Percentiles rank a stretch among this genome's conserved stretches.
Conservation (phyloP, 2,888 invertebrate genomes). For the Melanchra persicariae region DNA sequence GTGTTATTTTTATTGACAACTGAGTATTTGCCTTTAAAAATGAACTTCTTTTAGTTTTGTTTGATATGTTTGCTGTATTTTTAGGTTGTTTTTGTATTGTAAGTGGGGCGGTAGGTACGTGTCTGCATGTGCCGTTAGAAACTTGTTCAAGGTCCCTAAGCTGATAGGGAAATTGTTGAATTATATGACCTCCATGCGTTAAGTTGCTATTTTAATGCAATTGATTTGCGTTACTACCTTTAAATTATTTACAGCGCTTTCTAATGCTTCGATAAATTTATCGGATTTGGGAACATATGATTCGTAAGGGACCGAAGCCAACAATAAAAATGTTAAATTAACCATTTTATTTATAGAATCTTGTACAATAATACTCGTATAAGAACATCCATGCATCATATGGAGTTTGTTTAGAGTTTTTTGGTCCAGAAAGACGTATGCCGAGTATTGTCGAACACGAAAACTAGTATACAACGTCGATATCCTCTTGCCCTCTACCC, state of each 20-base stretch:
- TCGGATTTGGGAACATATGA: too few relatives aligned
- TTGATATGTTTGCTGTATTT: neutral
- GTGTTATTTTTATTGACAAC: neutral
- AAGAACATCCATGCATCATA: neutral
- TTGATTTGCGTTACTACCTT: too few relatives aligned
- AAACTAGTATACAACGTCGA: too few relatives aligned
- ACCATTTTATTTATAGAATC: neutral
- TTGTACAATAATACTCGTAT: neutral
- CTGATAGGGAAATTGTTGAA: constrained; percentile 14
- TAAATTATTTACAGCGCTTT: too few relatives aligned
- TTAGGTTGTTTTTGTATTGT: constrained; percentile 1
- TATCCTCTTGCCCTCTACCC: neutral
- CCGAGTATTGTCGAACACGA: neutral
- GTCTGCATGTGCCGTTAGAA: constrained; percentile 24
- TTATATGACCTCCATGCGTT: constrained; percentile 14
- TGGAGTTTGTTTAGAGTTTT: neutral
- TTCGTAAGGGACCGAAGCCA: too few relatives aligned
- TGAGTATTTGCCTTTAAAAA: neutral
- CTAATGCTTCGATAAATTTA: too few relatives aligned
- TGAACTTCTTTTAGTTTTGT: neutral
- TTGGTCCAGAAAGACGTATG: neutral
- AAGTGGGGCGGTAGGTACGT: constrained; percentile 30
- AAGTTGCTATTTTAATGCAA: too few relatives aligned
- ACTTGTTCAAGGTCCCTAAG: constrained; percentile 16
- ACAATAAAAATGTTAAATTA: too few relatives aligned